Evolutionary conservation across 2,113 vertebrate species (phyloP), one percentile per base, ranked within the genome.

Genomic region (Poeciliopsis occidentalis): DNA sequence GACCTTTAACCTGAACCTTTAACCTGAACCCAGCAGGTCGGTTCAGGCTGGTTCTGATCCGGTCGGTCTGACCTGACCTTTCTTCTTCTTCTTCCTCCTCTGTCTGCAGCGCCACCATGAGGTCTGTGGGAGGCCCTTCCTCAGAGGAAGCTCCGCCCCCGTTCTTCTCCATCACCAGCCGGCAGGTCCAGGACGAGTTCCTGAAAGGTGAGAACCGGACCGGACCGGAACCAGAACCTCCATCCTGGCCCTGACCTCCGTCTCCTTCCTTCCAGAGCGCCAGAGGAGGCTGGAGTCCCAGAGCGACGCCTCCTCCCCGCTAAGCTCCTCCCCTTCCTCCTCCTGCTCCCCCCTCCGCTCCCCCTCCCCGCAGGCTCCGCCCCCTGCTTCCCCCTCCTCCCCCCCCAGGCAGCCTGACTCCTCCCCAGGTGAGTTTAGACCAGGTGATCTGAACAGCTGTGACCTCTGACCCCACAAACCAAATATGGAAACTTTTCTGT

Each of bases 121-220:
- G 26, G 44, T 60, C 84, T 47, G 81, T 78, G 4, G 1, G 65
- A 62, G 19, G 39, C 3, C n/a, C 73, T 6, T 8, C 31, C 13
- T 62, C 79, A 0, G 12, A 70, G 29, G 24, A 72, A 68, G 69
- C 37, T 75, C 71, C 19, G 39, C 74, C 22, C 71, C 65, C 1
- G 44, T 32, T 7, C 30, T 37, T 57, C 1, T 79, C 77, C 66
- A 77, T 85, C 41, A 29, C 60, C 2, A 87, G 82, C 78, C 80
- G 77, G 3, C 65, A 69, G 60, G 63, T 89, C 19, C 81, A 85
- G 4, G 73, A 66, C 0, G 81, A 89, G 81, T 89, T 87, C 12
- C 69, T 82, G 0, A 75, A 17, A 78, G 85, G 88, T 87, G 17
- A 71, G 8, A 30, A 4, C 5, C 41, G 0, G 2, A 61, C 1